Conservation (phyloP, 2,113 vertebrate species). For the Semnornis frantzii region DNA sequence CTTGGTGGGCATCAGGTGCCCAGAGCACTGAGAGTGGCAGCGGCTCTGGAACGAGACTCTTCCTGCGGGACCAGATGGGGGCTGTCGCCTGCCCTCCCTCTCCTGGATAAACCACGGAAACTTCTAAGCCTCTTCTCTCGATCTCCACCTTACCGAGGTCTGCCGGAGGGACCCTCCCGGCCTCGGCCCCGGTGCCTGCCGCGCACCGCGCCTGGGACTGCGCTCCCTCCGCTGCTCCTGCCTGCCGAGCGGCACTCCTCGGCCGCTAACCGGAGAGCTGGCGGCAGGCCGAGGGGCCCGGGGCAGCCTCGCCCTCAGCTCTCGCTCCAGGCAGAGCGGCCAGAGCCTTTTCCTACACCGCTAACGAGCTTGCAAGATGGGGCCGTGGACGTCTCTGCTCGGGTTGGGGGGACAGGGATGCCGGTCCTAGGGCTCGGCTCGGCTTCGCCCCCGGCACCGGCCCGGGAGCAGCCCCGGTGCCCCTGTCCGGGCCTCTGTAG, state of each 20-base stretch:
- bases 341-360: neutral
- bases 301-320: neutral
- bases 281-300: no score
- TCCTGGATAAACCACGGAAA: neutral
- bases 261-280: no score
- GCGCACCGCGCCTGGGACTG: no score
- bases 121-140: neutral
- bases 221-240: no score
- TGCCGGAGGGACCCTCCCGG: neutral
- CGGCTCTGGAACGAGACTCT: neutral
- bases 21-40: neutral
- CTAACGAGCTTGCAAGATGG: neutral
- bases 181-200: rapidly evolving
- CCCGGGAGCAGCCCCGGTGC: neutral
- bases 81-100: neutral
- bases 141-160: neutral
- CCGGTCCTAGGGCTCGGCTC: no score
- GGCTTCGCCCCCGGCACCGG: no score
- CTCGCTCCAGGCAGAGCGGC: neutral
- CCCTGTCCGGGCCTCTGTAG: neutral
- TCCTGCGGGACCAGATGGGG: neutral
- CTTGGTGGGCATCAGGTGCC: neutral
- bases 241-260: no score
- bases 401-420: neutral
- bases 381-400: neutral